Conservation (phyloP, 2,113 vertebrate species). For the Notiomystis cincta region DNA sequence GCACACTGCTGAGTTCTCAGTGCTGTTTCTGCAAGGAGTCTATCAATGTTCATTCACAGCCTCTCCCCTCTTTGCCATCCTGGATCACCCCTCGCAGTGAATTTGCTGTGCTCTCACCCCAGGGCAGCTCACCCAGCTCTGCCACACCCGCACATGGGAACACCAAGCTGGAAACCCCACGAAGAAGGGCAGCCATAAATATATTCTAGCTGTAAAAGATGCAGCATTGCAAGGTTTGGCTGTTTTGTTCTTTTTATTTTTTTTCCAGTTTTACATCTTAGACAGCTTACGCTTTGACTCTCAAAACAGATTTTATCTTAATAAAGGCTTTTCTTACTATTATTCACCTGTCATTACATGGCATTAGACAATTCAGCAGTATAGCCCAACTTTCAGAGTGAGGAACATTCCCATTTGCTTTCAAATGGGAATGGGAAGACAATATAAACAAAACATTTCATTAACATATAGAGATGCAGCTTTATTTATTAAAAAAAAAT, state of each 20-base stretch:
- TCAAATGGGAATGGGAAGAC: conserved; percentile 1
- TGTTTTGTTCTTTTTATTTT: background rate
- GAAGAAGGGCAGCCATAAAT: background rate
- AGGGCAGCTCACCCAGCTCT: background rate
- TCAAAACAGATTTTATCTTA: conserved; percentile 71
- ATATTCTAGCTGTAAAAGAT: background rate
- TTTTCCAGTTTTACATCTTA: conserved; percentile 34
- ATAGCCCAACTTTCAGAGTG: conserved; percentile 39
- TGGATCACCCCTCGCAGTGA: fast-evolving
- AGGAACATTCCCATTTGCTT: conserved; percentile 24
- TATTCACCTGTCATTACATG: conserved; percentile 74
- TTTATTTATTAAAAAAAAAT: conserved; percentile 28
- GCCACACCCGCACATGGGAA: fast-evolving
- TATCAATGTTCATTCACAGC: background rate
- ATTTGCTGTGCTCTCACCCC: background rate
- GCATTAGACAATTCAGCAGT: conserved; percentile 66
- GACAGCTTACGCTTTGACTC: conserved; percentile 56
- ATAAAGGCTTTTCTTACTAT: conserved; percentile 70
- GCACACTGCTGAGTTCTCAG: background rate
- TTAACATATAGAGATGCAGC: conserved; percentile 52
- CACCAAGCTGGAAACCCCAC: background rate
- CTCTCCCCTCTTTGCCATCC: background rate
- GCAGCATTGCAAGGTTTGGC: background rate
- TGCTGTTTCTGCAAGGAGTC: background rate
- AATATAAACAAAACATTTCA: conserved; percentile 63